phyloP scores from a whole-genome alignment of 2,113 vertebrate species.

The Stigmatopora argus region DNA sequence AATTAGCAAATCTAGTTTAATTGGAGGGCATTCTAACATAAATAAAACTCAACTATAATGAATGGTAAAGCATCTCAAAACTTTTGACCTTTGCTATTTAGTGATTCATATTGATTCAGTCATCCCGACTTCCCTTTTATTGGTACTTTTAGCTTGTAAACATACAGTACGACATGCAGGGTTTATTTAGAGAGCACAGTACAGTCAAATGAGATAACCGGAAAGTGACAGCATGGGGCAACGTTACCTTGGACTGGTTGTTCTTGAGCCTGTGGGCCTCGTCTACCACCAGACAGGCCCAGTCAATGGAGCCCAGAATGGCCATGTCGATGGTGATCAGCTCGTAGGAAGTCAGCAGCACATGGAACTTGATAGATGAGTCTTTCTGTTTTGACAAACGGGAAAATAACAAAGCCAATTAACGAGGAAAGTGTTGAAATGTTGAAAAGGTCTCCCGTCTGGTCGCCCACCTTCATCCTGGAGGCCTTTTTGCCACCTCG shows the following conservation, averaged over 20 bases:
- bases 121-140: no score
- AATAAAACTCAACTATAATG: no score
- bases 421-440: no score
- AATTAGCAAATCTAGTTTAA: no score
- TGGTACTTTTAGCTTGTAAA: no score
- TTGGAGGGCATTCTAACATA: no score
- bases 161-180: background rate
- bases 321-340: constrained; percentile 97
- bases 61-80: no score
- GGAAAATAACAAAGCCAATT: background rate
- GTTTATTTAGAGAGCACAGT: no score
- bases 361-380: constrained; percentile 92
- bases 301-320: constrained; percentile 93
- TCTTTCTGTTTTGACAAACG: constrained; percentile 80
- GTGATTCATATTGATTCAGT: no score
- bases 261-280: constrained; percentile 97
- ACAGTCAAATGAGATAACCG: background rate
- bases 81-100: no score
- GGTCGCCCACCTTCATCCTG: constrained; percentile 83
- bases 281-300: constrained; percentile 95
- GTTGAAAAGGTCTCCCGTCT: no score
- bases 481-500: constrained; percentile 95
- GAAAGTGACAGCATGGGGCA: no score
- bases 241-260: constrained; percentile 90
- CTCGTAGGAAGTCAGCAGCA: constrained; percentile 93